Conservation (phyloP, 2,113 vertebrate species). For the Prunella fulvescens region DNA sequence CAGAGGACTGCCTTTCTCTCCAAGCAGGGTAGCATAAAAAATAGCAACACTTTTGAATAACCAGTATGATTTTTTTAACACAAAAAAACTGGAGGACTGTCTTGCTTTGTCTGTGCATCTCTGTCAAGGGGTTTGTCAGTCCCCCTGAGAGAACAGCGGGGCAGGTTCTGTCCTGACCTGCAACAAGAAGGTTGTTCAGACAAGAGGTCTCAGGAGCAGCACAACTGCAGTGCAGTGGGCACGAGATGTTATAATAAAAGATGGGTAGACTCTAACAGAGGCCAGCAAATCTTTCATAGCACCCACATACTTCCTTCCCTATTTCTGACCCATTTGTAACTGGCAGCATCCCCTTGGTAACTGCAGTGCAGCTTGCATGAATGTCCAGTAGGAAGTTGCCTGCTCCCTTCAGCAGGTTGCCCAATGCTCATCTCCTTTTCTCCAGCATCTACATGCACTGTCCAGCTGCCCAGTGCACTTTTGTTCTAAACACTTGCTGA, state of each 20-base stretch:
- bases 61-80: background rate
- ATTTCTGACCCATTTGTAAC: background rate
- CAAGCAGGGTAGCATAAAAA: background rate
- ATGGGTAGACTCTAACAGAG: background rate
- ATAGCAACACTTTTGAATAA: slow-evolving; percentile 31
- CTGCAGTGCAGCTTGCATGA: background rate
- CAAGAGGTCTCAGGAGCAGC: background rate
- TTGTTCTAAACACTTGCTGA: background rate
- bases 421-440: background rate
- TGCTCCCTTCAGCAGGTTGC: background rate
- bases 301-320: background rate
- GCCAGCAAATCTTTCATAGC: background rate
- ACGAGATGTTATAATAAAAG: background rate
- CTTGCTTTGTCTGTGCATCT: background rate
- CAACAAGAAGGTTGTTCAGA: background rate
- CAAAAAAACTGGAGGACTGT: background rate
- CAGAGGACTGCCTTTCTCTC: slow-evolving; percentile 21
- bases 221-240: background rate
- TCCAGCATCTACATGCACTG: background rate
- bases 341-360: background rate
- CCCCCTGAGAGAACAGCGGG: accelerated
- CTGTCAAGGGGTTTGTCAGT: background rate
- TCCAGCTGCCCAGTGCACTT: background rate
- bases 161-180: background rate
- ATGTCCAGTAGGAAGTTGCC: background rate